A percentile compares a stretch with the other conserved stretches of the same genome.
phyloP scores from a whole-genome alignment of 1,140 invertebrate genomes.

The Battus philenor region DNA sequence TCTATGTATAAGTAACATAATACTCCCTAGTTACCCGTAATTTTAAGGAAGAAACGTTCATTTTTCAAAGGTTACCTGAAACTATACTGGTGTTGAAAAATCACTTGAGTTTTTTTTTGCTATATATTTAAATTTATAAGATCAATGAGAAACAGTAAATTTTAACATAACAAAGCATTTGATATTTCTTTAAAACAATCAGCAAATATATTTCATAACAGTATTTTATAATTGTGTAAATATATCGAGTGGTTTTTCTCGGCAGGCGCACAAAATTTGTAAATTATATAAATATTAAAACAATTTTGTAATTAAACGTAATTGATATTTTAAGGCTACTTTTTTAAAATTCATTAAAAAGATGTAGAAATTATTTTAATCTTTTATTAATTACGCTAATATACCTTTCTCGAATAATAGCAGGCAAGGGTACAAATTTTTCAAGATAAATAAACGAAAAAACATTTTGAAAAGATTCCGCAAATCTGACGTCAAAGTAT shows the following conservation, averaged over 20 bases:
- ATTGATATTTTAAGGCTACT: conserved; percentile 21
- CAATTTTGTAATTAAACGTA: conserved; percentile 16
- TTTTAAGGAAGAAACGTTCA: conserved; percentile 27
- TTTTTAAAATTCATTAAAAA: conserved; percentile 27
- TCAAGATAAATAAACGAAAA: no score
- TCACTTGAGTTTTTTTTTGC: no score
- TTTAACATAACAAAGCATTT: no score
- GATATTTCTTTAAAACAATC: no score
- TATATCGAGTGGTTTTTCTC: conserved; percentile 20
- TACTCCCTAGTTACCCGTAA: conserved; percentile 40
- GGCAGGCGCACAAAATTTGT: conserved; percentile 19
- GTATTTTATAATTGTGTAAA: no score
- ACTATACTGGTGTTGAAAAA: conserved; percentile 22
- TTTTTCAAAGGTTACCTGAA: conserved; percentile 52
- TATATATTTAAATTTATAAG: no score
- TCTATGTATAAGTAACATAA: no score
- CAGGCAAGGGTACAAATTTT: neutral
- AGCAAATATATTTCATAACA: no score
- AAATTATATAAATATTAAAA: conserved; percentile 30
- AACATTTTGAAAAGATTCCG: no score
- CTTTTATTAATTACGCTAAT: neutral
- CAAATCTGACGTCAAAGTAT: no score
- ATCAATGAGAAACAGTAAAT: no score
- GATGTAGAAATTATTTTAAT: conserved; percentile 10
- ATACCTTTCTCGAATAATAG: neutral